Evolutionary conservation across 2,113 vertebrate species (phyloP).

Genomic region (Podarcis raffonei): DNA sequence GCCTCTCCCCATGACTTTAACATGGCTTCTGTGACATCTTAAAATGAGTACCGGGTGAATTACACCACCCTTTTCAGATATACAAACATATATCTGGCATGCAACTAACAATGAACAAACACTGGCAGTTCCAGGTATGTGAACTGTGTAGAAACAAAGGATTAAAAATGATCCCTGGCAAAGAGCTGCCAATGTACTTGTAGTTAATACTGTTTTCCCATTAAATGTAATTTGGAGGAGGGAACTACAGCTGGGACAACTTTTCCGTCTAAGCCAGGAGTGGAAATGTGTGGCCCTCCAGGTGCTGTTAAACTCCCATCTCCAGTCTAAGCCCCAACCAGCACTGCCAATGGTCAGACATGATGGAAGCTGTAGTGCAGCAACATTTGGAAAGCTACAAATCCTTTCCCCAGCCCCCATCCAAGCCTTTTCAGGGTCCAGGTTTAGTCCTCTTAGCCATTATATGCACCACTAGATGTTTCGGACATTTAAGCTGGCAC

Average conservation of each 20-base stretch:
- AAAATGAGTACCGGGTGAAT: constrained; percentile 28
- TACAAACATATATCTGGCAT: constrained; percentile 46
- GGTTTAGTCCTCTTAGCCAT: not conserved
- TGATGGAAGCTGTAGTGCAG: not conserved
- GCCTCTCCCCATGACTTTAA: constrained; percentile 48
- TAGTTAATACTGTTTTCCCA: not conserved
- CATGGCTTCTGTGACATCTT: constrained; percentile 46
- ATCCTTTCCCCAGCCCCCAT: not conserved
- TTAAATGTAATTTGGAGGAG: not conserved
- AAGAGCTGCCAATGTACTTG: not conserved
- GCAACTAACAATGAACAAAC: constrained; percentile 20
- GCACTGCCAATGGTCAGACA: not conserved
- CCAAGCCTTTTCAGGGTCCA: not conserved
- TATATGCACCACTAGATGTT: not conserved
- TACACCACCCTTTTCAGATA: constrained; percentile 29
- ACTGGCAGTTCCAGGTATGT: constrained; percentile 20
- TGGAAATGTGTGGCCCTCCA: not conserved
- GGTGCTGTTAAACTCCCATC: not conserved
- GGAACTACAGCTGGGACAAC: not conserved
- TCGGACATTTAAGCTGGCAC: too few species aligned
- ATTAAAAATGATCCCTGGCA: not conserved
- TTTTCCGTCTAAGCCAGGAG: not conserved
- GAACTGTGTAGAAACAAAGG: not conserved
- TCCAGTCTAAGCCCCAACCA: not conserved
- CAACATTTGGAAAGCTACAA: not conserved